phyloP scores from a whole-genome alignment of 2,888 invertebrate species.

The Mimachlamys varia region DNA sequence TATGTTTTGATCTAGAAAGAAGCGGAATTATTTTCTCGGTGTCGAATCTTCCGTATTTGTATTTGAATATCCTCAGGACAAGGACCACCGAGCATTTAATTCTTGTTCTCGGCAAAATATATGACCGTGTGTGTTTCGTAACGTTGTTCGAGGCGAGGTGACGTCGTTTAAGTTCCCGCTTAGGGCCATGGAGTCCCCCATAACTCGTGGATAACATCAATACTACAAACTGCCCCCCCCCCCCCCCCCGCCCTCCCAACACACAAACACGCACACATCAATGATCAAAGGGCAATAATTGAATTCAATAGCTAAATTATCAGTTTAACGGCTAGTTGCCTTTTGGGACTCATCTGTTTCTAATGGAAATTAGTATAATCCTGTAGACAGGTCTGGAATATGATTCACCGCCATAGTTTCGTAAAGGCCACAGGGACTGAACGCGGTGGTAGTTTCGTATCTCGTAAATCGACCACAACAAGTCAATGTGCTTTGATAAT shows the following conservation, averaged over 20 bases:
- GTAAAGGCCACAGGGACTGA: background rate
- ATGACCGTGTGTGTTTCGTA: too few species aligned
- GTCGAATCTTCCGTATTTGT: too few species aligned
- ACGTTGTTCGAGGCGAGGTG: background rate
- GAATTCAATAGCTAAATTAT: slow-evolving; percentile 19
- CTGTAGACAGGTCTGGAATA: background rate
- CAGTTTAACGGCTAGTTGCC: background rate
- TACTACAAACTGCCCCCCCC: too few species aligned
- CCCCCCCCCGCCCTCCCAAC: too few species aligned
- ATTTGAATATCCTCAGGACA: too few species aligned
- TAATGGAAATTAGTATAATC: slow-evolving; percentile 23
- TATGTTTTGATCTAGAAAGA: too few species aligned
- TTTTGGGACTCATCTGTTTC: background rate
- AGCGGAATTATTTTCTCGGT: too few species aligned
- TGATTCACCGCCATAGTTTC: slow-evolving; percentile 1
- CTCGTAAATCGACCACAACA: background rate
- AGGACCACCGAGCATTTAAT: too few species aligned
- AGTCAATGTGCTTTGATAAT: background rate
- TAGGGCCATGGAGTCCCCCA: background rate
- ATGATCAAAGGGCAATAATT: slow-evolving; percentile 10
- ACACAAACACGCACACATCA: background rate
- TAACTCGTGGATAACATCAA: background rate
- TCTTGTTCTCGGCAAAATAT: too few species aligned
- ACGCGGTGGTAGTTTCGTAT: background rate
- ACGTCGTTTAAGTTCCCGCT: background rate